Base-by-base conservation (phyloP, 2,888 invertebrate species). In the Temnothorax ravouxi region DNA sequence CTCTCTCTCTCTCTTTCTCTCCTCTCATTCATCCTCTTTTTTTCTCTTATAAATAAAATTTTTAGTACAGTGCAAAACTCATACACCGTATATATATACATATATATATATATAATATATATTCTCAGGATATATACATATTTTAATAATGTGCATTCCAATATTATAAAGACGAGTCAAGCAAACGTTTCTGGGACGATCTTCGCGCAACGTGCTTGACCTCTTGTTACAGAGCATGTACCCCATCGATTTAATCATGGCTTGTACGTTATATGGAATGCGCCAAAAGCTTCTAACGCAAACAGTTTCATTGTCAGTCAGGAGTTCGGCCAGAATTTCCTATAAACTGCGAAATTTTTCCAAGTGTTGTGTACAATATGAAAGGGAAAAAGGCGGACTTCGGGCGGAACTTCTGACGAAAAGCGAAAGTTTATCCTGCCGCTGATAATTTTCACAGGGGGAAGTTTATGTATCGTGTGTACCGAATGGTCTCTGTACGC, bases 151-250 rank as follows among this genome's bases (percentile, higher is more conserved):
- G 66, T 75, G 77, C 56, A 83, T 87, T 84, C 56, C 72, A 82
- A 75, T 71, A 59, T 18, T 34, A 54, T 59, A 59, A 59, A n/a
- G 18, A 88, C 71, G 83, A 83, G 71, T 88, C 52, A 61, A 82
- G 47, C 44, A 84, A 87, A 90, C 86, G 87, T 88, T 91, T 92
- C 93, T 94, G 93, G 94, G 94, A 94, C 94, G 90, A 93, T 92
- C 94, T 93, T 93, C 92, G 91, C 85, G 89, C 88, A 87, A 90
- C 84, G 88, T 84, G 88, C 59, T 41, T 85, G 62, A 75, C 76
- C 76, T 86, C 67, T 59, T 82, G 54, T 80, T 82, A 59, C 64
- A 56, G n/a, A 54, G 89, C 88, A 89, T 89, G 86, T 29, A 11
- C 41, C 56, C 41, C 56, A 86, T 69, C 75, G 29, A 80, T 44